These are phyloP conservation scores for Cynocephalus volans DNA, from an alignment of 2,113 vertebrate species.

Conservation along the genomic window DNA sequence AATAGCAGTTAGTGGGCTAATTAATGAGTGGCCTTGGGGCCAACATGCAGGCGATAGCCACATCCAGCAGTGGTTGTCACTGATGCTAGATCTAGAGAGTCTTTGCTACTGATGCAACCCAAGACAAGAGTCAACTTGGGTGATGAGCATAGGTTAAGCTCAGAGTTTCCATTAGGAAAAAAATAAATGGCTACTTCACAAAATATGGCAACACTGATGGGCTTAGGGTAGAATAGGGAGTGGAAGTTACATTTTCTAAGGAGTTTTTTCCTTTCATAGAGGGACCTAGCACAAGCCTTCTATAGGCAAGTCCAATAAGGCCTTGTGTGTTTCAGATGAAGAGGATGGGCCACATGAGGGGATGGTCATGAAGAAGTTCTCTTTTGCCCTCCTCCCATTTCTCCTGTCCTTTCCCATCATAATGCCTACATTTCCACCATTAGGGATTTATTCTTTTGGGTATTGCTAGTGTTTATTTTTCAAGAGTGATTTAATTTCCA, in stretches of 20 bases:
- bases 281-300: neutral
- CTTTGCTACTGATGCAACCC: neutral
- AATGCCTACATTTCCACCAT: neutral
- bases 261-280: neutral
- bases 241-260: neutral
- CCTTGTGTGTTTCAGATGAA: neutral
- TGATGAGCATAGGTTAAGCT: neutral
- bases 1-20: neutral
- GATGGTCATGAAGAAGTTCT: neutral
- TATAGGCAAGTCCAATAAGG: neutral
- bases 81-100: neutral
- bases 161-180: conserved; percentile 12
- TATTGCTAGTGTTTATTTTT: neutral
- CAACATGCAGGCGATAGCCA: neutral
- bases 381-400: neutral
- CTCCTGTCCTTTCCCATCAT: neutral
- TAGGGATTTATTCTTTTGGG: neutral
- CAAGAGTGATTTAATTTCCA: conserved; percentile 3
- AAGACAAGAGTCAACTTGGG: neutral
- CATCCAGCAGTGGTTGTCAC: neutral
- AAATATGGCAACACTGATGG: neutral
- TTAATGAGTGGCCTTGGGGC: neutral
- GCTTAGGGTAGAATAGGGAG: neutral
- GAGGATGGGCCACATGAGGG: neutral
- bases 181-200: neutral